Percentiles rank a stretch among this genome's conserved stretches.
phyloP scores from a whole-genome alignment of 2,888 invertebrate genomes.

The Clusia tigrina region DNA sequence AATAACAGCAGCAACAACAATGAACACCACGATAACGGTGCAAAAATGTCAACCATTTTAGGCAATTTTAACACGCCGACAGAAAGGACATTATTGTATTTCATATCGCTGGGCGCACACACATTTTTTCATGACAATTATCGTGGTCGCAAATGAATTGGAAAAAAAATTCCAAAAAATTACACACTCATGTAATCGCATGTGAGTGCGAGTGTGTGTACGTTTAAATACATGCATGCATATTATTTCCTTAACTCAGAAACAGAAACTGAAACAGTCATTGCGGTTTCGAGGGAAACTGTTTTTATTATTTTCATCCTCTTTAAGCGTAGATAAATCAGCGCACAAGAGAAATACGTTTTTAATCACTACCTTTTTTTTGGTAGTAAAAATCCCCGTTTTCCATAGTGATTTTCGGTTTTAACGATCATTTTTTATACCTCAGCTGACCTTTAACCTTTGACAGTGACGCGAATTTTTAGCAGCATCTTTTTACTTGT shows the following conservation, averaged over 20 bases:
- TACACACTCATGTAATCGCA: too few species aligned
- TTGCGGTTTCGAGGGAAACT: constrained; percentile 1
- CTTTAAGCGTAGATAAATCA: neutral
- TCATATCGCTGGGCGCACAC: neutral
- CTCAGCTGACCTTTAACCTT: constrained; percentile 8
- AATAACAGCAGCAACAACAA: neutral
- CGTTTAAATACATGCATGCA: neutral
- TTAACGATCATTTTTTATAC: neutral
- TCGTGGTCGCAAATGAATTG: constrained; percentile 4
- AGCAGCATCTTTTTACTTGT: neutral
- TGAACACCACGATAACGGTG: neutral
- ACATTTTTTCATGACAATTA: constrained; percentile 1
- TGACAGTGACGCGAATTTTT: neutral
- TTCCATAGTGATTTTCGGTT: neutral
- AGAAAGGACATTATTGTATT: constrained; percentile 7
- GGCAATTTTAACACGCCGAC: neutral
- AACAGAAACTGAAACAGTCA: neutral
- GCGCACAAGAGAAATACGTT: constrained; percentile 1
- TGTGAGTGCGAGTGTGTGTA: too few species aligned
- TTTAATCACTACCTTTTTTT: constrained; percentile 3
- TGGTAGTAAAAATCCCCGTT: neutral
- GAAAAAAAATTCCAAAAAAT: too few species aligned
- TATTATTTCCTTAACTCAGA: constrained; percentile 1
- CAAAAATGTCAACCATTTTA: constrained; percentile 4
- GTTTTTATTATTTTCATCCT: neutral